Evolutionary conservation across 2,113 vertebrate genomes (phyloP), one percentile per base, ranked within the genome.

Genomic region (Upupa epops): DNA sequence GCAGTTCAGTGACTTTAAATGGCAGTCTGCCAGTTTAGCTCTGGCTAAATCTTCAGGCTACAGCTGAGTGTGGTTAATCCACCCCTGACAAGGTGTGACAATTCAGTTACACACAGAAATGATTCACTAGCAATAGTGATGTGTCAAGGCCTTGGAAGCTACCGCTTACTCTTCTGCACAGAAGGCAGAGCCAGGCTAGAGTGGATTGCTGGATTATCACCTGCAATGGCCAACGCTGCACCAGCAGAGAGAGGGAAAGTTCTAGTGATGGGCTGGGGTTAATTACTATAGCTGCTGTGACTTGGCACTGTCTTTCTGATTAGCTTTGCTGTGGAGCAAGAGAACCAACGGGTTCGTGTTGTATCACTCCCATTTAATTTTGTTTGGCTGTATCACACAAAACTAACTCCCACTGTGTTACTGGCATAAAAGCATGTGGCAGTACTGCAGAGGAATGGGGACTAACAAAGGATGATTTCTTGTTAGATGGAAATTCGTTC

Each of bases 21-120:
- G 28, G 71, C 91, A 91, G 75, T 59, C 61, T 96, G 77, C 81
- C 84, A 90, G 8, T 25, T 61, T 72, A 90, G 78, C 77, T 95
- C 73, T 76, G 70, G 58, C 70, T 71, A 16, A 34, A 81, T 83
- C 32, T 77, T 71, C 65, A 56, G 66, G 58, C 78, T 54, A 61
- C 0, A 1, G 31, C 1, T 66, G 70, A 65, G 46, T 20, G 36
- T 65, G 55, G 70, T 7, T 48, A 82, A 32, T 60, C 40, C 52
- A 46, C 6, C n/a, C 13, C 21, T 42, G 31, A 31, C 68, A 31
- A 64, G n/a, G 19, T 14, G 54, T 22, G 32, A 65, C 1, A 3
- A 34, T 22, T 40, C 52, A 40, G 45, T 32, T 42, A 59, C 0
- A 1, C 48, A 54, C 0, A 0, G 42, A 75, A 77, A 60, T 3